Evolutionary conservation across 2,113 vertebrate genomes (phyloP).

Genomic region (Pygoscelis antarcticus): DNA sequence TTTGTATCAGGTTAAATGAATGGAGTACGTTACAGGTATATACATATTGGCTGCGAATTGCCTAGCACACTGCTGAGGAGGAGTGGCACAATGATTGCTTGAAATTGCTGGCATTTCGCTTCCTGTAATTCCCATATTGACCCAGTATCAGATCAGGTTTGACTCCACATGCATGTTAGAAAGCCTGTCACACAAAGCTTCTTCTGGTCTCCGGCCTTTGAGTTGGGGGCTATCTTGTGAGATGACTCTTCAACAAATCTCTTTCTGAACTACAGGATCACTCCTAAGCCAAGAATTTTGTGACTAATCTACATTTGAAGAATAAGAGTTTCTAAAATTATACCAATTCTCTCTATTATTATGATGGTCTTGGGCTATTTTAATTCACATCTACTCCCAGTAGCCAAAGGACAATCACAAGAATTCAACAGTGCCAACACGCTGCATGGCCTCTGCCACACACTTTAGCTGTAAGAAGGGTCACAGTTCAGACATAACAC

Average conservation of each 20-base stretch:
- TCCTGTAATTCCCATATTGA: neutral
- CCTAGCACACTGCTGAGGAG: neutral
- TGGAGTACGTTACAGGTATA: neutral
- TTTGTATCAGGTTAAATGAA: neutral
- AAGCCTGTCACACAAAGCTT: neutral
- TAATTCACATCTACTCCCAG: neutral
- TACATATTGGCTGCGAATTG: neutral
- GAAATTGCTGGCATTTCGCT: neutral
- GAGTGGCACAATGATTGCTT: neutral
- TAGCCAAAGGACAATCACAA: neutral
- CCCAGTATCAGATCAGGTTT: neutral
- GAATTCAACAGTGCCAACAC: neutral
- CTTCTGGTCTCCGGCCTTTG: neutral
- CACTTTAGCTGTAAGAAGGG: neutral
- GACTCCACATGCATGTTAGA: accelerated
- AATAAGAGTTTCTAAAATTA: neutral
- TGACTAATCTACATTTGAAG: neutral
- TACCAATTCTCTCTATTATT: neutral
- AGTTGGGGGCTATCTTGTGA: neutral
- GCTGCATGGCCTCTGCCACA: neutral
- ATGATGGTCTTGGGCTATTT: neutral
- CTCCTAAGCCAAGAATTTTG: neutral
- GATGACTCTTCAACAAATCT: neutral
- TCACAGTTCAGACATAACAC: neutral
- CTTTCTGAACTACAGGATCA: neutral